Evolutionary conservation across 1,140 invertebrate genomes (phyloP), one percentile per base, ranked within the genome.

Genomic region (Zaprionus inermis): DNA sequence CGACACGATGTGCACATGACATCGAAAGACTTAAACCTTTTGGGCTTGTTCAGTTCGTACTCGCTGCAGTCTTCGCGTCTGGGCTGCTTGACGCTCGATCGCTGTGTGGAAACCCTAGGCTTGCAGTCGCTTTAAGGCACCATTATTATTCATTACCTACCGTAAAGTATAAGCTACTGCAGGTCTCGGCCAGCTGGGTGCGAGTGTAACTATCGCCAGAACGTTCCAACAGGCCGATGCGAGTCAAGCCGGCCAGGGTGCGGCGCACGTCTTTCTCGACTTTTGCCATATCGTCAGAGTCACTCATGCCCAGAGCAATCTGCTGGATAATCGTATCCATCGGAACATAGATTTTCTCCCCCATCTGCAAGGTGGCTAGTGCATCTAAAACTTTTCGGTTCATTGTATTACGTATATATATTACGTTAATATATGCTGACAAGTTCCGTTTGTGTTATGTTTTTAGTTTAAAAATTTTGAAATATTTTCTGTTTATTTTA

Each of bases 231-330:
- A 44, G 6, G 2, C 38, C 38, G n/a, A 9, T 6, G n/a, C 38
- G 38, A 44, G n/a, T 16, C 38, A 44, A 44, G 7, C 3, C 0
- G n/a, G n/a, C 4, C 6, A 44, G 38, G n/a, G 38, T 7, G 2
- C 7, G 16, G n/a, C 38, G n/a, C 0, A 44, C 38, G 1, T 6
- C 7, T n/a, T 6, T 9, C 38, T 16, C n/a, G 7, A 44, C n/a
- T 2, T 1, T 3, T 1, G n/a, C n/a, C n/a, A 16, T 16, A 2
- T 44, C 38, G 0, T n/a, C n/a, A 0, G 7, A 2, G n/a, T 6
- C 14, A 7, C 16, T 16, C 38, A 16, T 44, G 6, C 0, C 16
- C 0, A 3, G 7, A 16, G 7, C 9, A 2, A 44, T n/a, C n/a
- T 44, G 6, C n/a, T 44, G n/a, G 7, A 44, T n/a, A 16, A 44